A percentile compares a stretch with the other conserved stretches of the same genome.
Conservation (phyloP, 2,888 invertebrate species). For the Balanococcus diminutus region DNA sequence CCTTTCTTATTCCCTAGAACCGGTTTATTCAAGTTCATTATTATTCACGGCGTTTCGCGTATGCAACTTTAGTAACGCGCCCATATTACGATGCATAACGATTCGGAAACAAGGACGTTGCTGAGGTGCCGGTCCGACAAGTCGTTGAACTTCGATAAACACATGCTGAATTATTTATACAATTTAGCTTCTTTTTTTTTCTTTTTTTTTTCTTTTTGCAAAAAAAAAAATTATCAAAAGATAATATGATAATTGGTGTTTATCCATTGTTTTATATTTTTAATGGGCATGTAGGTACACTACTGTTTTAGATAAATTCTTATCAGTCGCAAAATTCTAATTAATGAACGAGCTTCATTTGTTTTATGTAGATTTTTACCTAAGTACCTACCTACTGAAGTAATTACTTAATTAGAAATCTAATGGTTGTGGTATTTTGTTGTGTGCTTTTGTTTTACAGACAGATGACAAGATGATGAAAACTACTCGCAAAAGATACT, state of each 20-base stretch:
- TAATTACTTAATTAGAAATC: neutral
- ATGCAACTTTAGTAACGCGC: slow-evolving; percentile 42
- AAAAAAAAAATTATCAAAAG: neutral
- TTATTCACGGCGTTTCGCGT: slow-evolving; percentile 47
- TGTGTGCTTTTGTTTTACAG: slow-evolving; percentile 6
- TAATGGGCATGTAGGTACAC: too few relatives aligned
- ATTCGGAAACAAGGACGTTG: neutral
- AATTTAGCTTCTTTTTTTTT: neutral
- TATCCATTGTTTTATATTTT: too few relatives aligned
- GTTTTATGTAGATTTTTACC: neutral
- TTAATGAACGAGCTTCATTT: neutral
- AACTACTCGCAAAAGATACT: neutral
- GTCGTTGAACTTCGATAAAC: neutral
- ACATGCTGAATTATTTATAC: neutral
- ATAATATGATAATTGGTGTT: neutral
- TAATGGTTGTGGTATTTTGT: neutral
- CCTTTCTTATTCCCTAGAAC: slow-evolving; percentile 47
- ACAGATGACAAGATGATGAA: slow-evolving; percentile 43
- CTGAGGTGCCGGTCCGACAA: neutral
- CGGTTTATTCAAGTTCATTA: slow-evolving; percentile 50
- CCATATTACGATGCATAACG: neutral
- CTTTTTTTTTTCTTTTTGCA: neutral
- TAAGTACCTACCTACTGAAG: neutral
- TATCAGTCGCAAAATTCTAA: neutral
- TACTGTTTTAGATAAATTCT: neutral